phyloP scores from a whole-genome alignment of 2,797 vertebrate species.

The Anguilla obscura region DNA sequence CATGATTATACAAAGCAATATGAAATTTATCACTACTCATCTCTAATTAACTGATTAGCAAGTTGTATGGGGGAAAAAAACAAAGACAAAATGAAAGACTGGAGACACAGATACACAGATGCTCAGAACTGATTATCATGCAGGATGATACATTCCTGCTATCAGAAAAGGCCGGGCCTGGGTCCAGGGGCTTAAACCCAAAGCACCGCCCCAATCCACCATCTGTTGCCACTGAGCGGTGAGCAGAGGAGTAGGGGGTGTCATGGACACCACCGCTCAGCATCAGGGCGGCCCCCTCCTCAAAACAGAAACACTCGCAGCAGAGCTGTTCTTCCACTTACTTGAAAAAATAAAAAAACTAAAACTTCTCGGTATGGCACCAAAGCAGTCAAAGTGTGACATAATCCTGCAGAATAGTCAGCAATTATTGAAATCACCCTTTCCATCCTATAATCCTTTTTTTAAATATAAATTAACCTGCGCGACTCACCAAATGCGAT shows the following conservation, averaged over 20 bases:
- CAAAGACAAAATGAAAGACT: neutral
- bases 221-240: slow-evolving; percentile 74
- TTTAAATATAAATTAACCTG: neutral
- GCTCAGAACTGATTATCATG: slow-evolving; percentile 30
- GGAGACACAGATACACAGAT: neutral
- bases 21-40: slow-evolving; percentile 7
- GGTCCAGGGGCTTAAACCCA: slow-evolving; percentile 70
- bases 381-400: neutral
- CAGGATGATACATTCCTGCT: slow-evolving; percentile 28
- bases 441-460: neutral
- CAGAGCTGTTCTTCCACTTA: neutral
- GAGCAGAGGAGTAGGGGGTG: slow-evolving; percentile 60
- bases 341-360: neutral
- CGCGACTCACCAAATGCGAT: neutral
- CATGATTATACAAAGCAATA: neutral
- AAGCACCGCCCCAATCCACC: slow-evolving; percentile 70
- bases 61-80: neutral
- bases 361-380: too few relatives aligned
- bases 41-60: slow-evolving; percentile 1
- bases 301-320: neutral
- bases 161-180: slow-evolving; percentile 47
- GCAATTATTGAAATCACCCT: neutral
- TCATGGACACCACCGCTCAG: slow-evolving; percentile 61
- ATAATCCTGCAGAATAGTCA: neutral
- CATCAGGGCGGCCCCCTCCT: neutral